Evolutionary conservation across 2,797 vertebrate genomes (phyloP), one percentile per base, ranked within the genome.

Genomic region (Enteromius mattozi): DNA sequence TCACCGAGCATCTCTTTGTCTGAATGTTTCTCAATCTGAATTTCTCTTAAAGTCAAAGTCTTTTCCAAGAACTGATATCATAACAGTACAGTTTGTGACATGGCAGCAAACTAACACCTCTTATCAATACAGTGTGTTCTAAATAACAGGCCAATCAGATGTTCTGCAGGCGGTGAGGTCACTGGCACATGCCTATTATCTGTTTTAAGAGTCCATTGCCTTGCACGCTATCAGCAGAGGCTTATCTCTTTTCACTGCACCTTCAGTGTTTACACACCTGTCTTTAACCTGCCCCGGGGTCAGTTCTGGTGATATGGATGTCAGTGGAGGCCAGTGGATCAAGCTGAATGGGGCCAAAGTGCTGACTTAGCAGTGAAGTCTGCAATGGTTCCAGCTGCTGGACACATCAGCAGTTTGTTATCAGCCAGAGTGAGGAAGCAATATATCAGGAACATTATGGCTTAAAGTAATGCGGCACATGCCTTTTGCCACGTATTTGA

Each of bases 221-320:
- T 68, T 35, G 9, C 47, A 30, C 33, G 24, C 49, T 83, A 75
- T 83, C 81, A 47, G 65, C 35, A 4, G 35, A 76, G 24, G 27
- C 84, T 87, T 87, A 88, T 87, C 83, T 80, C 40, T 77, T 74
- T 76, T 83, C 40, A 81, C 63, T 87, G 59, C 75, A 79, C 83
- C 71, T 87, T 61, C 71, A 68, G 65, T 88, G 85, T 88, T 88
- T 88, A 80, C 85, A 77, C 85, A 90, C 87, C 86, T 86, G 87
- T 85, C 69, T 85, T 85, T 82, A 70, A 72, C 45, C 74, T 66
- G 83, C 74, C 83, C 83, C 42, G 17, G 54, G 83, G 80, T 78
- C 85, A 79, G 68, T 47, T 54, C 19, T 35, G 59, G 42, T 56
- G 79, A 89, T 81, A 85, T 49, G 71, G 72, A 63, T 78, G 81